Percentiles rank a stretch among this genome's conserved stretches.
These are phyloP conservation scores for Argopecten irradians DNA, from an alignment of 1,140 invertebrate genomes.

Conservation along the genomic window DNA sequence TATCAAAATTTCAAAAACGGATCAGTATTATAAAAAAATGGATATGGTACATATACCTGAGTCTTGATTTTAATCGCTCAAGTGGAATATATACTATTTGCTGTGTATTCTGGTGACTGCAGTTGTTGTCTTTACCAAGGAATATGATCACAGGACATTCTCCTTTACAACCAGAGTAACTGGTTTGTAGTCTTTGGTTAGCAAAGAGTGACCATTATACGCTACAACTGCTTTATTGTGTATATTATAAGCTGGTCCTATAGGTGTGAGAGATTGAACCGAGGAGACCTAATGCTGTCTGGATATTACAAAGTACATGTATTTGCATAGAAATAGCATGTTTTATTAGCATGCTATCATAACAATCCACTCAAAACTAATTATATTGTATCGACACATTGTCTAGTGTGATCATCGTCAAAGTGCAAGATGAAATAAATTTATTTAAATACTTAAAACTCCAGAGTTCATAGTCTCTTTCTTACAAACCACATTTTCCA, in stretches of 20 bases:
- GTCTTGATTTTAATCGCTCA: not conserved
- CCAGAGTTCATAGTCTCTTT: not conserved
- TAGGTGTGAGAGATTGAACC: not conserved
- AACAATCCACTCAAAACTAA: constrained; percentile 17
- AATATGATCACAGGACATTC: too few species aligned
- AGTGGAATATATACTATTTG: not conserved
- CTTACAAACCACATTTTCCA: not conserved
- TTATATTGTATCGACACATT: constrained; percentile 9
- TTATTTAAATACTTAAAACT: constrained; percentile 2
- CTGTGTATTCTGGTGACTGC: not conserved
- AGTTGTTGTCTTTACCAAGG: too few species aligned
- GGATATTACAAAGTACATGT: not conserved
- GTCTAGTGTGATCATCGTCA: constrained; percentile 9
- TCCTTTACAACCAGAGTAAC: too few species aligned
- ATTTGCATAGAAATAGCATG: not conserved
- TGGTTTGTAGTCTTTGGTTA: too few species aligned
- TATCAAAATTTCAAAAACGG: not conserved
- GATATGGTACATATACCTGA: not conserved
- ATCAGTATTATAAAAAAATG: not conserved
- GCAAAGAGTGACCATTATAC: too few species aligned
- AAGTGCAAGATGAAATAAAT: constrained; percentile 23
- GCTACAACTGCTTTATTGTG: not conserved
- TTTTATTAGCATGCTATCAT: not conserved
- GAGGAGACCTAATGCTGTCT: not conserved
- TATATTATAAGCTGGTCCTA: not conserved